Percentiles rank a stretch among this genome's conserved stretches.
Evolutionary conservation across 2,113 vertebrate species (phyloP).

Genomic region (Lagopus leucura): DNA sequence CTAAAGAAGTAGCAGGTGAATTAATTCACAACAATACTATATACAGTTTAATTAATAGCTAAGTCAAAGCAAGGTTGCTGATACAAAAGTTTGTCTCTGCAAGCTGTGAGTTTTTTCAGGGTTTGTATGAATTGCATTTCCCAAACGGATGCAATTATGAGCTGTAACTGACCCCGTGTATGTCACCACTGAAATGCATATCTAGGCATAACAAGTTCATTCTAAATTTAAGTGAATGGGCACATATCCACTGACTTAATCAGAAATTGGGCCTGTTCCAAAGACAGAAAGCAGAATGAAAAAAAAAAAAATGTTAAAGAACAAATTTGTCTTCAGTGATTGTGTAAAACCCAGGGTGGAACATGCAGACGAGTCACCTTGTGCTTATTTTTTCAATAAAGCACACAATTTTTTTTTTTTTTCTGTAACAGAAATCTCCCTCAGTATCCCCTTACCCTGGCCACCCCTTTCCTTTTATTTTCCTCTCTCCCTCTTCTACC

Average conservation of each 20-base stretch:
- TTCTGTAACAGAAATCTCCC: not conserved
- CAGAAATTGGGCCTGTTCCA: not conserved
- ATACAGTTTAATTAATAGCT: not conserved
- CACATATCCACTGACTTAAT: not conserved
- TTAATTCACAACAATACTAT: not conserved
- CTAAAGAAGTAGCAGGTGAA: not conserved
- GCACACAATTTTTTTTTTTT: not conserved
- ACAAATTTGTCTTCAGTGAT: not conserved
- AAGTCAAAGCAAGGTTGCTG: not conserved
- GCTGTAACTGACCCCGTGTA: not conserved
- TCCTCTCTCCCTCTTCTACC: not conserved
- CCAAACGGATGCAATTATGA: not conserved
- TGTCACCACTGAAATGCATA: not conserved
- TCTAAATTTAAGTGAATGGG: not conserved
- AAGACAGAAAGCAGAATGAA: not conserved
- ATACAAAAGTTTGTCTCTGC: not conserved
- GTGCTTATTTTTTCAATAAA: not conserved
- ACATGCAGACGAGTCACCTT: accelerated
- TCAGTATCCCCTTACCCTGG: too few species aligned
- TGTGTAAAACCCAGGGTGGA: not conserved
- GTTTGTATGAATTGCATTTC: not conserved
- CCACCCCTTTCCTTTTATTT: not conserved
- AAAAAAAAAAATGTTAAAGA: not conserved
- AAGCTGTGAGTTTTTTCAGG: not conserved
- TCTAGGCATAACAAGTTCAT: not conserved